Evolutionary conservation across 1,140 invertebrate species (phyloP), one percentile per base, ranked within the genome.

Genomic region (Drosophila athabasca): DNA sequence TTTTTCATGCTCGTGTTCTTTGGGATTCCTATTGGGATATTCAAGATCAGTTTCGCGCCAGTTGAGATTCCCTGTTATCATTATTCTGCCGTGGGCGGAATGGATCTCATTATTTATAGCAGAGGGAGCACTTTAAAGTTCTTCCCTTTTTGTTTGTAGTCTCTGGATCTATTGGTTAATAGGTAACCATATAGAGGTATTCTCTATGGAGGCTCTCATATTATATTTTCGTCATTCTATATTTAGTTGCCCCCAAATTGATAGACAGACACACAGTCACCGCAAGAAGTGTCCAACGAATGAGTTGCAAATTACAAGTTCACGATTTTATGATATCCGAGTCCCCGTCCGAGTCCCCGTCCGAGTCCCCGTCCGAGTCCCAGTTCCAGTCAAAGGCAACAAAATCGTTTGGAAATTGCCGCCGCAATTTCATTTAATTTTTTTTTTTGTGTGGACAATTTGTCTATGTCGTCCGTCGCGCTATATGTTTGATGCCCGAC

Each of bases 241-340:
- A 76, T 77, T 64, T 85, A 76, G 73, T 58, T 35, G 15, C 6
- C 35, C 6, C 39, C 8, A 39, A 39, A 46, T n/a, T 35, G 46
- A 76, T 49, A 72, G 72, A 64, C 54, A 35, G 19, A 31, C 53
- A n/a, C 3, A 11, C 35, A 39, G 35, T 2, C 31, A 9, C 9
- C 9, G 35, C 35, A 55, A 51, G 39, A 29, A 39, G 45, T 52
- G 24, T 68, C 44, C 39, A 49, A 46, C 11, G 46, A 73, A 73
- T 61, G 57, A 76, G 62, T 85, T 64, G 81, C 70, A 87, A 85
- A 85, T 85, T 85, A 85, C 77, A 85, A 74, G 82, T 75, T 82
- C 78, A 87, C 81, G 82, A 85, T 75, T 87, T 85, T 19, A 49
- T 31, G 71, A 55, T 62, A 72, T 49, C 50, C 15, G n/a, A n/a